Evolutionary conservation across 2,113 vertebrate species (phyloP).

Genomic region (Cacatua alba): DNA sequence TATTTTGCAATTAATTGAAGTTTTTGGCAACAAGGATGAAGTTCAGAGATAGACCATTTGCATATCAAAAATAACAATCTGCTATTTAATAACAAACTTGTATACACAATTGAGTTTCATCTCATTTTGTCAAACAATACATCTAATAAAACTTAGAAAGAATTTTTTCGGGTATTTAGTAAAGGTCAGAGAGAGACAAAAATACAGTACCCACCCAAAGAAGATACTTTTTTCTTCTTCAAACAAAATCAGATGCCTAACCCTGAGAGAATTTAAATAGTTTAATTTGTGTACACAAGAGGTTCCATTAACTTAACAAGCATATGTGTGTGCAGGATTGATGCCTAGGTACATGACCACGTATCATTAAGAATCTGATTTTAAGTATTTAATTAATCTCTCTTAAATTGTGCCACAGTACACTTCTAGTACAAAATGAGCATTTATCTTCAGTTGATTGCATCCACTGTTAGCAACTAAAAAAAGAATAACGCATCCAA

Average conservation of each 20-base stretch:
- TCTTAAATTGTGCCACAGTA: neutral
- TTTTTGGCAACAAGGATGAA: neutral
- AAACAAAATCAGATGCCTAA: neutral
- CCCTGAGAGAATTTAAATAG: neutral
- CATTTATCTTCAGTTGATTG: neutral
- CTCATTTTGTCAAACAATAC: neutral
- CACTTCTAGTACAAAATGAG: neutral
- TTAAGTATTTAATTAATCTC: neutral
- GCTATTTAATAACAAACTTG: neutral
- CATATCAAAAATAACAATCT: neutral
- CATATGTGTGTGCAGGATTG: neutral
- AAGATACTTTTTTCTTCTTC: neutral
- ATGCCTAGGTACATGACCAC: neutral
- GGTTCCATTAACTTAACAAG: neutral
- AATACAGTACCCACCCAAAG: neutral
- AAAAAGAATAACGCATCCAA: neutral
- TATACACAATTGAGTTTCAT: neutral
- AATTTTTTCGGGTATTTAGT: neutral
- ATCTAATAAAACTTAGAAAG: neutral
- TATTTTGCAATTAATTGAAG: neutral
- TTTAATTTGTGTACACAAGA: neutral
- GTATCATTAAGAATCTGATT: constrained; percentile 15
- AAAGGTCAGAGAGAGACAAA: neutral
- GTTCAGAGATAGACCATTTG: neutral
- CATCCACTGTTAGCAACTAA: neutral